A percentile compares a stretch with the other conserved stretches of the same genome.
phyloP scores from a whole-genome alignment of 1,140 invertebrate species.

The Drosophila nebulosa region DNA sequence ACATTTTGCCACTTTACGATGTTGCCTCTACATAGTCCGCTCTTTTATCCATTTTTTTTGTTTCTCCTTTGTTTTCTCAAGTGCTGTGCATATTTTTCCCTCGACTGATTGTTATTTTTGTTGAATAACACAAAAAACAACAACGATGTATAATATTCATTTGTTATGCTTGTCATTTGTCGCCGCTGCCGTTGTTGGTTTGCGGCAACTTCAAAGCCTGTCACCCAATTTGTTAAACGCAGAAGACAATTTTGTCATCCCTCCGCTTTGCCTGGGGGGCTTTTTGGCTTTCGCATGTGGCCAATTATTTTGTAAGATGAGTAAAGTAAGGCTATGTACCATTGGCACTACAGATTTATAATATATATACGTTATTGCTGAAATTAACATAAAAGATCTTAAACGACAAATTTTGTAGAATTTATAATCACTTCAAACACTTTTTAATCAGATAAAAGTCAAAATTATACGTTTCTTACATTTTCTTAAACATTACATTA shows the following conservation, averaged over 20 bases:
- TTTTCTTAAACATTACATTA: no score
- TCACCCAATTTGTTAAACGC: slow-evolving; percentile 79
- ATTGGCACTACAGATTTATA: background rate
- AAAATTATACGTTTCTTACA: no score
- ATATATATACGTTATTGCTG: background rate
- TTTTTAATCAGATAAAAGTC: background rate
- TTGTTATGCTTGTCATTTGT: slow-evolving; percentile 80
- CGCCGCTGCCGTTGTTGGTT: slow-evolving; percentile 14
- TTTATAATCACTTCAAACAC: background rate
- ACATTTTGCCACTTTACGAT: slow-evolving; percentile 68
- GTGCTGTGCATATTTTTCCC: slow-evolving; percentile 49
- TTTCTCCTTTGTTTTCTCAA: slow-evolving; percentile 78
- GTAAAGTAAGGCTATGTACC: background rate
- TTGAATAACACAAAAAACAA: slow-evolving; percentile 11
- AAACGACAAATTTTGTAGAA: background rate
- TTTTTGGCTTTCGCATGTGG: slow-evolving; percentile 64
- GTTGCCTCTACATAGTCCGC: slow-evolving; percentile 34
- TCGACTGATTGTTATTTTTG: slow-evolving; percentile 20
- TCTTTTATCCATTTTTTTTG: slow-evolving; percentile 5
- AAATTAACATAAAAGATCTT: background rate
- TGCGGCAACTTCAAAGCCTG: slow-evolving; percentile 72
- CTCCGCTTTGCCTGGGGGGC: background rate
- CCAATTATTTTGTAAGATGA: slow-evolving; percentile 50
- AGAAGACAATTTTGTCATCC: slow-evolving; percentile 58
- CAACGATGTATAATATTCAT: slow-evolving; percentile 63